Conservation (phyloP, 2,113 vertebrate genomes). For the Gorsachius goisagi region DNA sequence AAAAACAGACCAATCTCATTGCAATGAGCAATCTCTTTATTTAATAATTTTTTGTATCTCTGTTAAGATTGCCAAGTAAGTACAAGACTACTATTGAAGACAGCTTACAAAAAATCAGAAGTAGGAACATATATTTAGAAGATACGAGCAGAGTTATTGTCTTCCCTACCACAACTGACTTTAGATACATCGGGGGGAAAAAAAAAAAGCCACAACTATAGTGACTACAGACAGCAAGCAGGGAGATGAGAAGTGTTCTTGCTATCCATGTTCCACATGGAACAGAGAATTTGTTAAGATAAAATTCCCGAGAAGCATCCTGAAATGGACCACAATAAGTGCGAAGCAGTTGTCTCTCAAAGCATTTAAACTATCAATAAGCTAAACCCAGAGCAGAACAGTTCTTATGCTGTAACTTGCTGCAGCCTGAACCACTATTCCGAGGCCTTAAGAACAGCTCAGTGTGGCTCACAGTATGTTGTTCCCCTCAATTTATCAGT, state of each 20-base stretch:
- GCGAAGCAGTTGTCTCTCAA: background rate
- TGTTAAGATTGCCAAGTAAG: background rate
- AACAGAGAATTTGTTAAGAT: background rate
- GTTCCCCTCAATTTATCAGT: background rate
- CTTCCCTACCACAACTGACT: background rate
- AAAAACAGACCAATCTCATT: background rate
- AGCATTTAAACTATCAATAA: background rate
- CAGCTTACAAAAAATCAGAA: background rate
- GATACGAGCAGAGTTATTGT: background rate
- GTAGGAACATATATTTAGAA: background rate
- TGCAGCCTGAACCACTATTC: background rate
- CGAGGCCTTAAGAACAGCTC: background rate
- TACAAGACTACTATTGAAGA: background rate
- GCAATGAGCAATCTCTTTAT: background rate
- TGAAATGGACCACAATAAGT: background rate
- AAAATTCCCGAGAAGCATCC: background rate
- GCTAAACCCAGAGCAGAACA: background rate
- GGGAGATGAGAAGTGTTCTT: background rate
- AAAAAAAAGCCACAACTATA: background rate
- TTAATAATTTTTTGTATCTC: background rate
- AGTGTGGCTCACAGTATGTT: background rate
- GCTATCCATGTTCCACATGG: background rate
- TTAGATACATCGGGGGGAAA: accelerated
- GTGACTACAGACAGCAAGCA: background rate
- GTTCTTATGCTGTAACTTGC: background rate